Percentiles rank a stretch among this genome's conserved stretches.
phyloP scores from a whole-genome alignment of 2,113 vertebrate genomes.

The Propithecus coquereli region DNA sequence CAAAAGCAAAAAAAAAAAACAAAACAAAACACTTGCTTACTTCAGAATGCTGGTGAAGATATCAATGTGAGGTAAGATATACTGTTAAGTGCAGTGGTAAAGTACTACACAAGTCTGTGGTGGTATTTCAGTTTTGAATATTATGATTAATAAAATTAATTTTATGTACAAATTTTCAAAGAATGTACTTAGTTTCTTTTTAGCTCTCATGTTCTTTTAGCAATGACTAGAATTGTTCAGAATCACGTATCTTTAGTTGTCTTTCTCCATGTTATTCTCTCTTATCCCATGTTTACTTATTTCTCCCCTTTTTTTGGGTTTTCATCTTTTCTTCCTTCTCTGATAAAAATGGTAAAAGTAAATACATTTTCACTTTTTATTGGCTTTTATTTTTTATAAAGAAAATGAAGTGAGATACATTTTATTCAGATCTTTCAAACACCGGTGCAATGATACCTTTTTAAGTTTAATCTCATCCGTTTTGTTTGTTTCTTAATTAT shows the following conservation, averaged over 20 bases:
- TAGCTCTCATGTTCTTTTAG: neutral
- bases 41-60: neutral
- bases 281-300: slow-evolving; percentile 3
- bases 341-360: slow-evolving; percentile 41
- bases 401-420: neutral
- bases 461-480: neutral
- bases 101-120: neutral
- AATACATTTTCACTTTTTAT: slow-evolving; percentile 25
- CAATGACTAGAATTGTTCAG: neutral
- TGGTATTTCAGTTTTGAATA: slow-evolving; percentile 22
- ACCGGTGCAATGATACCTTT: neutral
- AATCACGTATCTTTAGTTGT: neutral
- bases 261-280: neutral
- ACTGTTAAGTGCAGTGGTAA: neutral
- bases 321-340: slow-evolving; percentile 36
- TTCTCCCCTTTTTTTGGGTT: neutral
- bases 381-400: slow-evolving; percentile 36
- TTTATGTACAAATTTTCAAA: slow-evolving; percentile 22
- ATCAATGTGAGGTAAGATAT: neutral
- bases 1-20: too few species aligned
- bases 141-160: slow-evolving; percentile 17
- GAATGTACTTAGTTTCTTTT: neutral
- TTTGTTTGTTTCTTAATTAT: slow-evolving; percentile 7
- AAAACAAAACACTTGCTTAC: neutral
- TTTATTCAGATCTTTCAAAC: slow-evolving; percentile 32